phyloP scores from a whole-genome alignment of 1,140 invertebrate genomes.

The Temnothorax nylanderi region DNA sequence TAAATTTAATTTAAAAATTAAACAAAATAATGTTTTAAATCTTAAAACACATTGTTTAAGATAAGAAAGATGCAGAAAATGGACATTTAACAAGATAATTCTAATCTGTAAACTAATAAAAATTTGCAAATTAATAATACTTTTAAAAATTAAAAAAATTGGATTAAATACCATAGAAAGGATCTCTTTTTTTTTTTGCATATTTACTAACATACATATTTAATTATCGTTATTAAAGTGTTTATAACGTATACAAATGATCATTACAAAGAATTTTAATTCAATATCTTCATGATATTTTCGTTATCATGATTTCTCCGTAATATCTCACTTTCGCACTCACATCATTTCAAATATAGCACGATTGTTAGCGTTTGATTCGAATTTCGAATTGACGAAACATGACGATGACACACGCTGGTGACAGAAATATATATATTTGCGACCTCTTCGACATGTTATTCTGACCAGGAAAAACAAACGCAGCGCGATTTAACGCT shows the following conservation, averaged over 20 bases:
- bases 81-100: background rate
- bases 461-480: conserved; percentile 9
- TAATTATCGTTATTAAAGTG: background rate
- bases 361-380: conserved; percentile 5
- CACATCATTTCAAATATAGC: background rate
- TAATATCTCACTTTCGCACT: background rate
- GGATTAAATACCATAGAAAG: background rate
- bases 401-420: background rate
- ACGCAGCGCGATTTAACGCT: conserved; percentile 31
- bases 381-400: background rate
- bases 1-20: background rate
- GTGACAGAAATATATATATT: conserved; percentile 31
- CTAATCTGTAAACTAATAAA: too few species aligned
- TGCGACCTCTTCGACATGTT: background rate
- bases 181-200: background rate
- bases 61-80: background rate
- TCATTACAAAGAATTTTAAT: background rate
- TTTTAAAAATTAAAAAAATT: background rate
- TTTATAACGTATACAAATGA: background rate
- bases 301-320: background rate
- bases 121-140: background rate
- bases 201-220: background rate
- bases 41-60: background rate
- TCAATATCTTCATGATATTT: background rate
- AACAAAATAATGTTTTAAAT: background rate